Evolutionary conservation across 1,140 invertebrate genomes (phyloP).

Genomic region (Aphelinus atriplicis): DNA sequence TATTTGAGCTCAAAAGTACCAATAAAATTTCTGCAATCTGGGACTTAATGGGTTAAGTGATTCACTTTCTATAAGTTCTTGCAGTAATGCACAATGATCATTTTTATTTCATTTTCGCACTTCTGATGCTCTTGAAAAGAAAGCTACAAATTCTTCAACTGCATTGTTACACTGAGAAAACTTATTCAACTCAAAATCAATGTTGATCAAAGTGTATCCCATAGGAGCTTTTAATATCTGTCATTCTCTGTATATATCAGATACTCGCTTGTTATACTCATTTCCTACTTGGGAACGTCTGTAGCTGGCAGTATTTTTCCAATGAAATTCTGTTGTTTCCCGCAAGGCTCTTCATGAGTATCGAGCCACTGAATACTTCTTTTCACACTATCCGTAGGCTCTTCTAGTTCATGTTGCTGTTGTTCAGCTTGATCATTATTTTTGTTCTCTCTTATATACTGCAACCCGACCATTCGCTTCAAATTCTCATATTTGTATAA

Average conservation of each 20-base stretch:
- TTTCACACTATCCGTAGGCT: neutral
- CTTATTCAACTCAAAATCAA: neutral
- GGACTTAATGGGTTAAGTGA: too few relatives aligned
- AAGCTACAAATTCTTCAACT: neutral
- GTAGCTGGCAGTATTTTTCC: neutral
- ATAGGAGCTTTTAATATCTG: constrained; percentile 1
- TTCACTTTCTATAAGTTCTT: neutral
- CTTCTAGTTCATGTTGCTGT: neutral
- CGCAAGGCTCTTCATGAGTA: neutral
- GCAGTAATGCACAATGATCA: neutral
- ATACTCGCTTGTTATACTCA: neutral
- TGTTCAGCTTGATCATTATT: neutral
- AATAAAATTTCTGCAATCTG: too few relatives aligned
- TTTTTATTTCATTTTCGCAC: neutral
- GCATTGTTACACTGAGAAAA: neutral
- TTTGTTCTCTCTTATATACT: neutral
- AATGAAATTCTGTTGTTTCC: neutral
- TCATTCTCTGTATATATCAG: neutral
- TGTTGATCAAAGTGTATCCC: neutral
- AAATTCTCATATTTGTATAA: constrained; percentile 33
- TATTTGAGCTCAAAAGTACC: too few relatives aligned
- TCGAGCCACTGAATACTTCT: neutral
- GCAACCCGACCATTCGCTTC: neutral
- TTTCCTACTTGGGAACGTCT: neutral
- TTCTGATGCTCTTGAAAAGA: neutral